A percentile compares a stretch with the other conserved stretches of the same genome.
These are phyloP conservation scores for Apteryx mantelli DNA, from an alignment of 2,113 vertebrate species.

Conservation along the genomic window DNA sequence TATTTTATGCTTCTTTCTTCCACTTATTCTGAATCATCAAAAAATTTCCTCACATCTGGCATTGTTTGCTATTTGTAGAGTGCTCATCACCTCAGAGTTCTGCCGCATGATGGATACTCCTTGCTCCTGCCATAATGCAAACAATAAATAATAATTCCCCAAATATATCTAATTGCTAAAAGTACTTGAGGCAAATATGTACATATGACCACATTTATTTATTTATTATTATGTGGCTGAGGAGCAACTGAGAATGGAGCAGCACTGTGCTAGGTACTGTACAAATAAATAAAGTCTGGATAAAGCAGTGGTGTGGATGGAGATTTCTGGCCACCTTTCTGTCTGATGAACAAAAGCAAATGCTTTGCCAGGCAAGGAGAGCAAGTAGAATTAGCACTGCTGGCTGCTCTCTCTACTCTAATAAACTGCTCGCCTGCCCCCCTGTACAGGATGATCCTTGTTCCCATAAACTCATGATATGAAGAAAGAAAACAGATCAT, in stretches of 20 bases:
- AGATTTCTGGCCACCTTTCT: background rate
- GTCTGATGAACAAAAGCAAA: background rate
- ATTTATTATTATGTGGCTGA: background rate
- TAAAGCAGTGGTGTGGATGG: background rate
- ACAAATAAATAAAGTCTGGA: background rate
- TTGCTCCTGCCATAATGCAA: background rate
- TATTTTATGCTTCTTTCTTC: background rate
- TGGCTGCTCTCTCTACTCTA: background rate
- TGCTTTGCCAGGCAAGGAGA: background rate
- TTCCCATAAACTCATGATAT: background rate
- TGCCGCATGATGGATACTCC: background rate
- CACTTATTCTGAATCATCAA: background rate
- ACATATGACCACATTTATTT: background rate
- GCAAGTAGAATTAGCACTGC: background rate
- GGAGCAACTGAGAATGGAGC: background rate
- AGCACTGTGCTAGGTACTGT: background rate
- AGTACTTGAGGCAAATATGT: background rate
- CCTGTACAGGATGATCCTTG: background rate
- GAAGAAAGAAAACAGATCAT: background rate
- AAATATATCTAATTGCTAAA: background rate
- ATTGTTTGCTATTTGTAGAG: background rate
- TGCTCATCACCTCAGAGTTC: background rate
- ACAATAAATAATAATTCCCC: background rate
- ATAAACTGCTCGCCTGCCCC: too few species aligned
- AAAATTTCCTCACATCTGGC: background rate